Conservation (phyloP, 2,888 invertebrate genomes). For the Brachyptera putata region DNA sequence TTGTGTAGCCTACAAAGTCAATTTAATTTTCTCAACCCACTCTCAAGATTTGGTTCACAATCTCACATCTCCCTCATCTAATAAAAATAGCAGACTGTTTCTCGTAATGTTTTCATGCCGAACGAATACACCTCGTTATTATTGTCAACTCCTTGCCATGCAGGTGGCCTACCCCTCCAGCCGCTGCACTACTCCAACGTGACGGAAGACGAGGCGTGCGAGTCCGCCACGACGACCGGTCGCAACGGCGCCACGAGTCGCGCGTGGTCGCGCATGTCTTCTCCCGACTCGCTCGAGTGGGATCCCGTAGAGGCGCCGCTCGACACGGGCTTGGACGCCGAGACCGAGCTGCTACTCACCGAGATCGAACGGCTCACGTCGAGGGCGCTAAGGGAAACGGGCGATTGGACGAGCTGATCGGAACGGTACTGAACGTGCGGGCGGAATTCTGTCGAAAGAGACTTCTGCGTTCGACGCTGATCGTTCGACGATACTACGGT, state of each 20-base stretch:
- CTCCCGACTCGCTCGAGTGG: conserved; percentile 66
- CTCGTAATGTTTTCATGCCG: too few species aligned
- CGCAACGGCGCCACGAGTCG: conserved; percentile 18
- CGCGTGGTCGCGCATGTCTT: conserved; percentile 44
- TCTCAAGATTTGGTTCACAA: too few species aligned
- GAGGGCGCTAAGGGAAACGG: conserved; percentile 62
- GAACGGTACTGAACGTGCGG: conserved; percentile 1
- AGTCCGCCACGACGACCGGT: conserved; percentile 21
- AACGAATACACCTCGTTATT: too few species aligned
- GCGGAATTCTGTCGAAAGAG: too few species aligned
- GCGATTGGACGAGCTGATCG: conserved; percentile 41
- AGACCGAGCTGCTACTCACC: conserved; percentile 59
- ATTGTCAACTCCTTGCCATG: too few species aligned
- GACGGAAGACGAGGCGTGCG: conserved; percentile 25
- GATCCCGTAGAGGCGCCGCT: conserved; percentile 53
- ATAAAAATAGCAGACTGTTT: too few species aligned
- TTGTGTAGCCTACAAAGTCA: too few species aligned
- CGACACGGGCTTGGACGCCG: conserved; percentile 51
- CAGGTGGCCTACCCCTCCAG: conserved; percentile 28
- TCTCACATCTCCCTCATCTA: too few species aligned
- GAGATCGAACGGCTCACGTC: conserved; percentile 65
- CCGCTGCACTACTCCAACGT: conserved; percentile 25
- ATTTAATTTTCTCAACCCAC: too few species aligned
- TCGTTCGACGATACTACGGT: too few species aligned
- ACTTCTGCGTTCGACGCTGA: too few species aligned